These are phyloP conservation scores for Nomada lathburiana DNA, from an alignment of 2,888 invertebrate genomes.

Conservation along the genomic window DNA sequence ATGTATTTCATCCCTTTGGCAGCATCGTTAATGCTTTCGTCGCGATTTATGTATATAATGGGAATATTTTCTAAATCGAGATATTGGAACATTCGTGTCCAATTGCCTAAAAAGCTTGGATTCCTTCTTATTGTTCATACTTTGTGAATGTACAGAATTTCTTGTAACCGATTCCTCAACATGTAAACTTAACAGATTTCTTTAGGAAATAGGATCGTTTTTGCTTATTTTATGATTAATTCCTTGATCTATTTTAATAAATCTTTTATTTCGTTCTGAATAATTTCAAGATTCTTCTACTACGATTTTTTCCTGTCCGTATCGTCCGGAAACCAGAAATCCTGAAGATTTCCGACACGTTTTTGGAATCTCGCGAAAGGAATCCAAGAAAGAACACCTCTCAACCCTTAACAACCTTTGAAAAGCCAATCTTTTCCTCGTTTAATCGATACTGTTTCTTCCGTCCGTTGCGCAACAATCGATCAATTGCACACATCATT, in stretches of 20 bases:
- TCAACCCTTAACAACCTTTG: conserved; percentile 14
- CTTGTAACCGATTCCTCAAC: neutral
- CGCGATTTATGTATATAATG: conserved; percentile 13
- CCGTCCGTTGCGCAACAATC: neutral
- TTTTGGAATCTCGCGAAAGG: neutral
- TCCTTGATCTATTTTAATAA: neutral
- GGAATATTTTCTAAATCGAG: neutral
- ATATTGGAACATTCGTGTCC: neutral
- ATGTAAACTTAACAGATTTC: neutral
- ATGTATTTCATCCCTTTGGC: conserved; percentile 40
- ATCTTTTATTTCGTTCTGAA: neutral
- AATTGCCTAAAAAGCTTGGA: conserved; percentile 1
- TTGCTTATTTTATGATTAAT: no score
- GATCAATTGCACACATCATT: neutral
- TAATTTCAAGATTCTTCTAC: no score
- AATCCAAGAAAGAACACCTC: conserved; percentile 39
- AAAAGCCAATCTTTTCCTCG: neutral
- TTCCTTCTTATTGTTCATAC: neutral
- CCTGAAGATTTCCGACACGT: neutral
- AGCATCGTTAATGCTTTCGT: conserved; percentile 38
- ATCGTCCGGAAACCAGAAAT: neutral
- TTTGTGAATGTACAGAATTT: neutral
- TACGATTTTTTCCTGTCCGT: neutral
- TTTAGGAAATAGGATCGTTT: neutral
- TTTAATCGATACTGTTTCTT: neutral